Evolutionary conservation across 1,140 invertebrate species (phyloP), one percentile per base, ranked within the genome.

Genomic region (Drosophila tani): DNA sequence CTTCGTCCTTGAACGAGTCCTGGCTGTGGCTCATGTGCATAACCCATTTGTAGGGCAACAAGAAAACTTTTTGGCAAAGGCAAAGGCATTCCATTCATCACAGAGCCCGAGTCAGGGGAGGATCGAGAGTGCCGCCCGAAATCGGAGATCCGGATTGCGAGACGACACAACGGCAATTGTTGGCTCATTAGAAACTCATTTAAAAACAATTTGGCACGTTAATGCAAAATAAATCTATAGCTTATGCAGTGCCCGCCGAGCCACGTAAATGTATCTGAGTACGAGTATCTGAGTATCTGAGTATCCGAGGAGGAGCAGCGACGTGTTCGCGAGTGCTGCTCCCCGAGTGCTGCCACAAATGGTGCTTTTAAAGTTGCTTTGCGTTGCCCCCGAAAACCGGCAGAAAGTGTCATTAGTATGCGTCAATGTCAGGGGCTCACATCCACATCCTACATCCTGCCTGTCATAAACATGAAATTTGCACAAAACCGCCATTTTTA

Each of bases 221-320:
- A 90, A 90, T 90, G 81, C 86, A 91, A 90, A 91, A 90, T 88
- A 88, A 88, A 88, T 88, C 85, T 88, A 90, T 88, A 88, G 85
- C 85, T 90, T 85, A 79, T 90, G 85, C 85, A 79, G 46, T 38
- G 67, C 60, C 19, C 19, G 29, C 21, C 15, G 29, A 9, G 51
- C 32, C 29, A 71, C 40, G 68, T 71, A 59, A 59, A 59, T 50
- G 69, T 73, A 35, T 50, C 45, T 51, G 21, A 24, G 21, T 24
- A 24, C 21, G 3, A 24, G 21, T 24, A 24, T 24, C 21, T 24
- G 3, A 24, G 21, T 24, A 24, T 24, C 21, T 24, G 3, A 24
- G 70, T 73, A 35, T 45, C 45, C 40, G 35, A 27, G 24, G 24
- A 43, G 51, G 12, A 19, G 35, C 9, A 40, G 43, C 55, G 56